Conservation (phyloP, 2,797 vertebrate genomes). For the Rhinogobio ventralis region DNA sequence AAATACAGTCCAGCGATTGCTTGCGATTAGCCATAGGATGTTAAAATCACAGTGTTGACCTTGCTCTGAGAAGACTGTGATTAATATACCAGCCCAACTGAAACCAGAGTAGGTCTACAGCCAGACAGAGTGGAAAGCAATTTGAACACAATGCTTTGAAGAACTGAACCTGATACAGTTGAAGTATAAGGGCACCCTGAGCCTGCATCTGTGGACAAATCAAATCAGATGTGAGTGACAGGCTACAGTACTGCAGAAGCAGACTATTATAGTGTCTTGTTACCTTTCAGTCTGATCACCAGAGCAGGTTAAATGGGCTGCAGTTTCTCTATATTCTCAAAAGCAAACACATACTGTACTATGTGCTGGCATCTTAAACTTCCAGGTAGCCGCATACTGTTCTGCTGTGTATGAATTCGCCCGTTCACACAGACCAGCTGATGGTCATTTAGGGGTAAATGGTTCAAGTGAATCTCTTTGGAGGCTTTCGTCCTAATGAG, state of each 20-base stretch:
- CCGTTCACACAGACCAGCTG: slow-evolving; percentile 8
- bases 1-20: slow-evolving; percentile 18
- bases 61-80: slow-evolving; percentile 42
- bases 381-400: slow-evolving; percentile 13
- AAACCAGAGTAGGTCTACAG: slow-evolving; percentile 50
- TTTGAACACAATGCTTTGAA: slow-evolving; percentile 57
- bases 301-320: slow-evolving; percentile 38
- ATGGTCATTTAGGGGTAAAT: neutral
- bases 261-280: slow-evolving; percentile 58
- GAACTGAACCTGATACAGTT: slow-evolving; percentile 61
- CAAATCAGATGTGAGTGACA: slow-evolving; percentile 58
- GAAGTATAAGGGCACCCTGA: slow-evolving; percentile 51
- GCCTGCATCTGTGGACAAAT: slow-evolving; percentile 57
- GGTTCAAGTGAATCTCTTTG: neutral
- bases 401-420: neutral
- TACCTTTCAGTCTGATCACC: slow-evolving; percentile 47
- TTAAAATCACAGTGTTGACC: slow-evolving; percentile 49
- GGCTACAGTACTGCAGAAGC: slow-evolving; percentile 45
- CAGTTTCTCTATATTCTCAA: slow-evolving; percentile 1
- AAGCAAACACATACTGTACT: slow-evolving; percentile 32
- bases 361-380: slow-evolving; percentile 8
- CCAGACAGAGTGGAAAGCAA: slow-evolving; percentile 36
- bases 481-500: slow-evolving; percentile 10
- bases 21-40: slow-evolving; percentile 27
- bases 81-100: slow-evolving; percentile 30